Base-by-base conservation (phyloP, 2,113 vertebrate genomes). In the Hepsetus odoe region DNA sequence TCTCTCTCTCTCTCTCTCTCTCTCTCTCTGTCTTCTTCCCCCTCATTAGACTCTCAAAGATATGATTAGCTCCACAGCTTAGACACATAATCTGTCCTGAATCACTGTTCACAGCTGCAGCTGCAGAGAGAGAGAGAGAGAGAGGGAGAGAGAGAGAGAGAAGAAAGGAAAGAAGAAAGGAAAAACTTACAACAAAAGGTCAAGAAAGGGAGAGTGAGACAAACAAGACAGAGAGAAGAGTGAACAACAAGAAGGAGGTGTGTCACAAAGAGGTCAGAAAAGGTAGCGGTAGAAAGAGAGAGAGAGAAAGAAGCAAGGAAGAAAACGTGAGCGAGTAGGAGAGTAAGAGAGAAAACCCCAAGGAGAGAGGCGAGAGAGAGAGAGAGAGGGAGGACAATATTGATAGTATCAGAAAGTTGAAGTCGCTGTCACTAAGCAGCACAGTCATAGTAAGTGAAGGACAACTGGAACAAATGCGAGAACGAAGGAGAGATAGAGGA, bases 31-130 rank as follows among this genome's bases (percentile, higher is more conserved):
- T 61, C 18, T 51, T 83, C 49, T 69, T 24, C 16, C 85, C 94
- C 94, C 89, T 96, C 73, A 73, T 82, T 85, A 84, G 49, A 53
- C 71, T 75, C 56, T 62, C 72, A 81, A 65, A 81, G 80, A 84
- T 87, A 83, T 72, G 82, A 85, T 89, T 87, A 86, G 87, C 82
- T 85, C 77, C 75, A 62, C 80, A 80, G 59, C 80, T 80, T 73
- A 81, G 79, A 79, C 81, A 79, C 81, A 83, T 86, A 87, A 89
- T 89, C 80, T 85, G 69, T 38, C 85, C 83, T 85, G 80, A 87
- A 85, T 86, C 86, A 81, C 67, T 71, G 3, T 68, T 76, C 77
- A 82, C 79, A 88, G 86, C 81, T 82, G 44, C 64, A 82, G 79
- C 79, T 81, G 44, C 61, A 82, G 79, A 40, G 71, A 84, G 72